Base-by-base conservation (phyloP, 2,888 invertebrate species). In the Timandra comae region DNA sequence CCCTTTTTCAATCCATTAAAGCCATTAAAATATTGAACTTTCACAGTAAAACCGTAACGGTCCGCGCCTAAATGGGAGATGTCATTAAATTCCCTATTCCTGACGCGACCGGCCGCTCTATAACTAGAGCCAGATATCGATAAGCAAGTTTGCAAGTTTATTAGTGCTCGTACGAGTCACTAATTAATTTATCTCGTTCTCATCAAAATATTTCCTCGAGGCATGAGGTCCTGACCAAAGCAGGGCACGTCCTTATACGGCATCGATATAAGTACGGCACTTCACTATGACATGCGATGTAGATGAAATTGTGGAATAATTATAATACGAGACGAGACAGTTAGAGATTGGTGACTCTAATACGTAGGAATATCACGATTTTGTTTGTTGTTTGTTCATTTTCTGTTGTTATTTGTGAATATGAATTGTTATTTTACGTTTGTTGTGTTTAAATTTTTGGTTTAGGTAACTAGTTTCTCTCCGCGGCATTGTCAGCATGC, bases 101-200 rank as follows among this genome's bases (percentile, higher is more conserved):
- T 34, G 24, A 41, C 37, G 37, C 45, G 29, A 29, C 12, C 39
- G 44, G 56, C 47, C 48, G 38, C 47, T 43, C 50, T 62, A 53
- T 55, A 61, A 59, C 57, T 57, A 63, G 61, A 54, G 42, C 40
- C 47, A 47, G 57, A 55, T 65, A 63, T 51, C 62, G 70, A 75
- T 71, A 73, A 71, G 70, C 70, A 49, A 60, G 63, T 64, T 68
- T 60, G 57, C 56, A 44, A 49, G 63, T 69, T 73, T 70, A 70
- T 66, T 66, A 70, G 63, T 57, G 62, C 54, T 56, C 54, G 48
- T 52, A 52, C 51, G 56, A 60, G 56, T 69, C 45, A 65, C 59
- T 76, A 77, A 78, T 79, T 77, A 79, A 77, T 78, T 75, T 75
- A 78, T 78, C 70, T 58, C 55, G 62, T 62, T 61, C 70, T 70